phyloP scores from a whole-genome alignment of 1,140 invertebrate species.

The Drosophila subobscura region DNA sequence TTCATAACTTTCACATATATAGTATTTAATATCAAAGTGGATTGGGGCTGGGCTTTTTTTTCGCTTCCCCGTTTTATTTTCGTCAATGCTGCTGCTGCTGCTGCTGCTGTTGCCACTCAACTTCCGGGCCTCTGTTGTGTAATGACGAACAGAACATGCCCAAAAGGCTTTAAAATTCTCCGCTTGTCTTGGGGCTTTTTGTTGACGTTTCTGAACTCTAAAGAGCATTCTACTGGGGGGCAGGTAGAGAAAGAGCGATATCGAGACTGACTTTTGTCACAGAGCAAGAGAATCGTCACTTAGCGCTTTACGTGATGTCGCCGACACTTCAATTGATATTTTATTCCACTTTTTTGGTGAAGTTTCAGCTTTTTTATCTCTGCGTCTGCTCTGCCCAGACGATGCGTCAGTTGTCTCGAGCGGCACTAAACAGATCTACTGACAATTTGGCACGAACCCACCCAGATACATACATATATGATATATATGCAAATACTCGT shows the following conservation, averaged over 20 bases:
- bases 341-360: conserved; percentile 23
- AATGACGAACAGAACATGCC: conserved; percentile 21
- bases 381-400: conserved; percentile 34
- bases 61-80: conserved; percentile 74
- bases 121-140: conserved; percentile 53
- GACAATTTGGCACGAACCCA: conserved; percentile 61
- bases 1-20: conserved; percentile 17
- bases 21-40: conserved; percentile 9
- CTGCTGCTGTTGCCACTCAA: neutral
- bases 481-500: conserved; percentile 14
- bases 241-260: conserved; percentile 9
- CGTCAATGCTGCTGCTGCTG: conserved; percentile 19
- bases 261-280: neutral
- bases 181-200: neutral
- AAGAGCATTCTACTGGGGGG: conserved; percentile 11
- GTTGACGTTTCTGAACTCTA: conserved; percentile 3
- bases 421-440: conserved; percentile 44
- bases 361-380: conserved; percentile 39
- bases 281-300: conserved; percentile 19
- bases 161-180: conserved; percentile 32
- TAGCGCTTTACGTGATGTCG: conserved; percentile 64
- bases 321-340: conserved; percentile 30
- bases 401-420: conserved; percentile 60
- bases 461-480: conserved; percentile 13
- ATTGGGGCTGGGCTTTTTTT: conserved; percentile 43